These are phyloP conservation scores for Smutsia gigantea DNA, from an alignment of 2,797 vertebrate genomes.

Conservation along the genomic window DNA sequence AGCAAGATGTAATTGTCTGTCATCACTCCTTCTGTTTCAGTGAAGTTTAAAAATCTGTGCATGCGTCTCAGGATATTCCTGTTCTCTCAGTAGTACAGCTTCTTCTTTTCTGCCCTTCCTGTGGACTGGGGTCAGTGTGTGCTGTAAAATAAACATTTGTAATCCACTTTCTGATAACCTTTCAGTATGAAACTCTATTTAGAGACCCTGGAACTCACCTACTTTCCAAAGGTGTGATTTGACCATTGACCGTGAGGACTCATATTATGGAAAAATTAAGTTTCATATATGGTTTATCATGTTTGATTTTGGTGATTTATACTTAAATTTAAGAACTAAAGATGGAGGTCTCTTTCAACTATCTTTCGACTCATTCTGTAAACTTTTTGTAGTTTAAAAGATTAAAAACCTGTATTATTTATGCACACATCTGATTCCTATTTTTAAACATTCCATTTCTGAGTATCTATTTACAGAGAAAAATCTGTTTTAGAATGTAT, in stretches of 20 bases:
- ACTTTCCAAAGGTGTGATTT: not conserved
- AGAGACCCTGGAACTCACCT: not conserved
- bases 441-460: not conserved
- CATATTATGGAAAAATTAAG: not conserved
- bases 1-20: not conserved
- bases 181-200: not conserved
- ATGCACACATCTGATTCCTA: not conserved
- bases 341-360: not conserved
- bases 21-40: not conserved
- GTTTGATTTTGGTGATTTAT: not conserved
- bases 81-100: not conserved
- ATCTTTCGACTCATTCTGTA: not conserved
- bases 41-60: not conserved
- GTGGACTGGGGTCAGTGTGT: not conserved
- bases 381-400: not conserved
- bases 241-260: not conserved
- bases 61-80: not conserved
- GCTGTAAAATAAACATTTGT: not conserved
- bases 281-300: not conserved
- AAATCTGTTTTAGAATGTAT: not conserved
- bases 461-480: not conserved
- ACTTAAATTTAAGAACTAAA: conserved; percentile 43
- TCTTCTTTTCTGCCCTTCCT: not conserved
- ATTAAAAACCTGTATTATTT: not conserved
- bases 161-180: not conserved